phyloP scores from a whole-genome alignment of 2,797 vertebrate genomes.

The Falco columbarius region DNA sequence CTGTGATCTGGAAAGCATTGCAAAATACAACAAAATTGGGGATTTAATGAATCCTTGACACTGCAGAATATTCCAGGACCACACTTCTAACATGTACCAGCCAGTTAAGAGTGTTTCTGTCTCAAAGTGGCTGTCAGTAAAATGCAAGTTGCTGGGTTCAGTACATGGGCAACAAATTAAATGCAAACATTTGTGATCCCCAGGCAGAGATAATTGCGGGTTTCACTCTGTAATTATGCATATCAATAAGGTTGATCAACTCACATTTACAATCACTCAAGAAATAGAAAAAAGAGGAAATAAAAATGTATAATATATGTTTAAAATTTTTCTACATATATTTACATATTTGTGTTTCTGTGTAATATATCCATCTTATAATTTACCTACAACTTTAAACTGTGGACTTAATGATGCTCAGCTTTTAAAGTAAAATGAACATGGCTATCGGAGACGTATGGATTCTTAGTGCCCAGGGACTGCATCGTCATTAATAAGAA shows the following conservation, averaged over 20 bases:
- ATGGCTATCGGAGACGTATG: fast-evolving
- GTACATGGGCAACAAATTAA: not conserved
- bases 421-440: not conserved
- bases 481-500: not conserved
- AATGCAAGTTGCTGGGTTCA: not conserved
- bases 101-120: not conserved
- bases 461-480: not conserved
- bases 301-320: fast-evolving
- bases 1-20: not conserved
- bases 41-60: not conserved
- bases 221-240: not conserved
- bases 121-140: not conserved
- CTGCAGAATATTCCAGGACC: not conserved
- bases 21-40: not conserved
- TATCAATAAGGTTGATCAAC: not conserved
- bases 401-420: not conserved
- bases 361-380: not conserved
- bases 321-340: not conserved
- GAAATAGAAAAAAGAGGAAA: not conserved
- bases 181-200: too few species aligned
- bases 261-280: not conserved
- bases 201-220: not conserved
- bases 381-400: too few species aligned
- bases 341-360: not conserved
- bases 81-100: not conserved